Percentiles rank a stretch among this genome's conserved stretches.
Evolutionary conservation across 2,113 vertebrate genomes (phyloP).

Genomic region (Eupsittula cactorum): DNA sequence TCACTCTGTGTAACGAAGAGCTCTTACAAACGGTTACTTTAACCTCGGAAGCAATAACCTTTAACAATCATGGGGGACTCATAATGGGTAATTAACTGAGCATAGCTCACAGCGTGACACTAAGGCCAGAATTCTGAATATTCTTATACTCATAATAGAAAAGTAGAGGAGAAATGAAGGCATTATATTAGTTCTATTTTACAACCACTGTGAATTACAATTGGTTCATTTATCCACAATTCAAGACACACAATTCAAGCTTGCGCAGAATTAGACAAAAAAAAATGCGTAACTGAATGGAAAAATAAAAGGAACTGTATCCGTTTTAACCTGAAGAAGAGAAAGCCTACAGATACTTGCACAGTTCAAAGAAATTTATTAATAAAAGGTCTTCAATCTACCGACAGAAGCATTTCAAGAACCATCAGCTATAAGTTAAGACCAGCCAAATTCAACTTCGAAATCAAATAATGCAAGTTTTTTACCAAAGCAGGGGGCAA

Average conservation of each 20-base stretch:
- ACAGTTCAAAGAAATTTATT: conserved; percentile 18
- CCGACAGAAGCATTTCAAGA: conserved; percentile 17
- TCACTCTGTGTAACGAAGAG: conserved; percentile 8
- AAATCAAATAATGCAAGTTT: not conserved
- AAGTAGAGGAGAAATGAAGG: conserved; percentile 38
- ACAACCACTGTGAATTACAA: not conserved
- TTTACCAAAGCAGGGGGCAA: not conserved
- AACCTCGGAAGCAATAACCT: conserved; percentile 46
- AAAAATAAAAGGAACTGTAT: conserved; percentile 37
- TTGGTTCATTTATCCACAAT: conserved; percentile 38
- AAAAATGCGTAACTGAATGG: conserved; percentile 20
- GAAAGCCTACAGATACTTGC: conserved; percentile 10
- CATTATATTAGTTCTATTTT: conserved; percentile 35
- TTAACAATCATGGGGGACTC: conserved; percentile 1
- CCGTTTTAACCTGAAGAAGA: not conserved
- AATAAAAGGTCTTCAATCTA: conserved; percentile 12
- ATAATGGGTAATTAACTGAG: conserved; percentile 42
- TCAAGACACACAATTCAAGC: conserved; percentile 18
- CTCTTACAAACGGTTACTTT: conserved; percentile 24
- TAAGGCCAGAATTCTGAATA: conserved; percentile 23
- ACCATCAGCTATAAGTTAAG: not conserved
- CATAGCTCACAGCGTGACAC: not conserved
- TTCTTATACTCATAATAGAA: conserved; percentile 12
- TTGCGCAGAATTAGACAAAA: conserved; percentile 25
- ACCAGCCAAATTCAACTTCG: not conserved